Evolutionary conservation across 2,888 invertebrate genomes (phyloP), one percentile per base, ranked within the genome.

Genomic region (Eupithecia dodoneata): DNA sequence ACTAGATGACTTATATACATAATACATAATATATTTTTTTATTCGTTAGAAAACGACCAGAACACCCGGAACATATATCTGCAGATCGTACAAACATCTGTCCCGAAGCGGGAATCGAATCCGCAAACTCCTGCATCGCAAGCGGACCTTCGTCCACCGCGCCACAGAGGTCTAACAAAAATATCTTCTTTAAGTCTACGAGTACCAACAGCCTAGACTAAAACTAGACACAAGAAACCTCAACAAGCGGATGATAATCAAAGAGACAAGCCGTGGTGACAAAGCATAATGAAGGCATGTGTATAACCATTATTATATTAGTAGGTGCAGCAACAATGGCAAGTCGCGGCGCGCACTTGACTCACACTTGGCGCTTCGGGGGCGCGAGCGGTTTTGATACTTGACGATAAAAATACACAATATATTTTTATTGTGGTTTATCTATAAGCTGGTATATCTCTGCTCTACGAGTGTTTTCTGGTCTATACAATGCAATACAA

Each of bases 261-360:
- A 63, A 75, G 70, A 69, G 30, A 47, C 45, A 74, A 75, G 74
- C 55, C 72, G 72, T 12, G 44, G 63, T 69, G 65, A 80, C 80
- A 78, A 78, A 79, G 75, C 76, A 85, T 88, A 87, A 88, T 88
- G 87, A 87, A 87, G 85, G 82, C 85, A 82, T 83, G 84, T 82
- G 83, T 87, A 87, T 86, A 85, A 83, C 81, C 83, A 86, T 88
- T 88, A 89, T 88, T 87, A 85, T 88, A 89, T 91, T 91, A 91
- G 89, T 89, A 87, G 87, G 87, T 88, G 87, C 83, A 87, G 88
- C 88, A 89, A 92, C 93, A 93, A 93, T 92, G 89, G 89, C 89
- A 87, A 89, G 88, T 86, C 86, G 87, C 85, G 86, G 84, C 85
- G 83, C 85, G 84, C 90, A 89, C 93, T 93, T 85, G 84, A 91